Evolutionary conservation across 2,888 invertebrate species (phyloP), one percentile per base, ranked within the genome.

Genomic region (Teinopalpus imperialis): DNA sequence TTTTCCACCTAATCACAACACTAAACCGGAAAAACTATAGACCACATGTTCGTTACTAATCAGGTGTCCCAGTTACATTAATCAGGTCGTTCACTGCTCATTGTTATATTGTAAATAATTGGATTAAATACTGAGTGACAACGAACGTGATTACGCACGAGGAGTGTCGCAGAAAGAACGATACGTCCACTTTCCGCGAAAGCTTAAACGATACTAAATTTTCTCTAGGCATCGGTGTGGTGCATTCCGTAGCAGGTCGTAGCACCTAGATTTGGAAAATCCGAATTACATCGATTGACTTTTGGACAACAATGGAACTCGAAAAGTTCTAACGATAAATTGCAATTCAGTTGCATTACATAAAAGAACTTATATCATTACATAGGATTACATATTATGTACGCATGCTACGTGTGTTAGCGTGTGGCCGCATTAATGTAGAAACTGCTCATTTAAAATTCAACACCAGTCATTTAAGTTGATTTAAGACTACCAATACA

Each of bases 101-200:
- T 69, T 52, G 61, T 68, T 64, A 66, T 69, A 63, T 55, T 59
- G 53, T 48, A 41, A 52, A 51, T 74, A 81, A 86, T 83, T 74
- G 70, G 79, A 82, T 85, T 79, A 63, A 65, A 66, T 65, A 70
- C 72, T 74, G 65, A 73, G 71, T 49, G 64, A 61, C 68, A 63
- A 59, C 83, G 81, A 63, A 56, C 67, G 72, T 73, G 68, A 81
- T 73, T 59, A 80, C 78, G 77, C 71, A 68, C 57, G 61, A 43
- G 8, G 27, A 13, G 14, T 4, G 18, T 31, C 35, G 21, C 20
- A 9, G 6, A 57, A 21, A 52, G 52, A 47, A 51, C 64, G 62
- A 65, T 56, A 61, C 81, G 36, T 26, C 48, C 66, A 2, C 49
- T 29, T 59, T 42, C 23, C 26, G 1, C 36, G 51, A 63, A 53